Base-by-base conservation (phyloP, 2,797 vertebrate genomes). In the Argentina silus region DNA sequence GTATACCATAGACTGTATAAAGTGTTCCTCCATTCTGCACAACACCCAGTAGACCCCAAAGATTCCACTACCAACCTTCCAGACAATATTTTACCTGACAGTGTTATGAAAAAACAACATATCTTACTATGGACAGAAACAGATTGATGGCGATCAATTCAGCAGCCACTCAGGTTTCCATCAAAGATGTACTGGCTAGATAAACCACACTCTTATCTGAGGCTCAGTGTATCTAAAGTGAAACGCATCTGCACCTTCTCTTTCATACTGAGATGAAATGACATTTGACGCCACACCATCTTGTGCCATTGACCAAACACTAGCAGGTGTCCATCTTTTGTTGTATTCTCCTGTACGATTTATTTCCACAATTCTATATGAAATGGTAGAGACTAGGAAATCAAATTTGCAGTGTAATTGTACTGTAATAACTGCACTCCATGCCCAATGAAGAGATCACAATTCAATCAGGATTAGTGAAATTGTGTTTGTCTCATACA, bases 331-430 rank as follows among this genome's bases (percentile, higher is more conserved):
- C 27, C 7, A 43, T 27, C 19, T 43, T 6, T 14, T 51, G 45
- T 43, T 62, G 2, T 21, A 48, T 57, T 56, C 43, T 61, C 21
- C 36, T 21, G 11, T 66, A 45, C 23, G n/a, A 15, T 67, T 50
- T 23, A 50, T 14, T 14, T 2, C 8, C 48, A 15, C 0, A 67
- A 21, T 75, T 10, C 21, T 6, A 48, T 27, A 17, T 14, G 27
- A 27, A 62, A 76, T 65, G 73, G 44, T 67, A 23, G 15, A 66
- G 68, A 68, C 75, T 64, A 71, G 69, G 80, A 77, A 65, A 15
- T 70, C 44, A 65, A 53, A 53, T 48, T 67, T 2, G 61, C 19
- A 19, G 19, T 17, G 11, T 8, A 27, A 9, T 65, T 47, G 3
- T 47, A 53, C n/a, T 4, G 56, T 21, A 53, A 42, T 53, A 53